Conservation (phyloP, 30 jellyfish, hydroid and myxozoan species). For the Clytia hemisphaerica region DNA sequence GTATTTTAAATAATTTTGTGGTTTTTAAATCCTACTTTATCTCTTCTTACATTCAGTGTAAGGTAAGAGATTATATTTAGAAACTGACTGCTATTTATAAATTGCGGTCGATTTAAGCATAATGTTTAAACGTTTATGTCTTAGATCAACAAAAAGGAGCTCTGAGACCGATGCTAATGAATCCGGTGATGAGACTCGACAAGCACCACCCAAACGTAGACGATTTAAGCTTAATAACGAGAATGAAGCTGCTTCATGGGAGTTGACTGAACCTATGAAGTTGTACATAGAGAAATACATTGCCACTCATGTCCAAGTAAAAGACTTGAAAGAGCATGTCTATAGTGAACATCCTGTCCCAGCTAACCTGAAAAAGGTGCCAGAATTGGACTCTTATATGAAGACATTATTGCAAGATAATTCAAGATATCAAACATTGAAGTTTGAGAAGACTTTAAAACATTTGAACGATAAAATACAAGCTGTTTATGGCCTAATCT, state of each 20-base stretch:
- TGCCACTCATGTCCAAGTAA: background rate
- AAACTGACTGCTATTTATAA: no score
- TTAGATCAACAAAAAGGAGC: no score
- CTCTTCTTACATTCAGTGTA: no score
- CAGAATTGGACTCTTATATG: constrained; percentile 1
- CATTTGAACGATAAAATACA: background rate
- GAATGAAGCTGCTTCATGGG: background rate
- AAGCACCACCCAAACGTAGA: no score
- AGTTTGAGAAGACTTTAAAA: background rate
- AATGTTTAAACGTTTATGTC: no score
- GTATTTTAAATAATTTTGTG: no score
- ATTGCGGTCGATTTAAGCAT: no score
- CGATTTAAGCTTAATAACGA: background rate
- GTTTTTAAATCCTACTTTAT: no score
- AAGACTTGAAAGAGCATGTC: background rate
- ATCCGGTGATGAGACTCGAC: no score
- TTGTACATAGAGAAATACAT: background rate
- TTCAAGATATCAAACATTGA: background rate
- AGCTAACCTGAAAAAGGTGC: background rate
- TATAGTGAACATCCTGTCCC: background rate
- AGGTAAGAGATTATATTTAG: no score
- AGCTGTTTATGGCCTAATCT: background rate
- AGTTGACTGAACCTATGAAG: background rate
- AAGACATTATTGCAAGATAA: background rate
- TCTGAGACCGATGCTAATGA: no score